Evolutionary conservation across 2,797 vertebrate species (phyloP), one percentile per base, ranked within the genome.

Genomic region (Melanotaenia boesemani): DNA sequence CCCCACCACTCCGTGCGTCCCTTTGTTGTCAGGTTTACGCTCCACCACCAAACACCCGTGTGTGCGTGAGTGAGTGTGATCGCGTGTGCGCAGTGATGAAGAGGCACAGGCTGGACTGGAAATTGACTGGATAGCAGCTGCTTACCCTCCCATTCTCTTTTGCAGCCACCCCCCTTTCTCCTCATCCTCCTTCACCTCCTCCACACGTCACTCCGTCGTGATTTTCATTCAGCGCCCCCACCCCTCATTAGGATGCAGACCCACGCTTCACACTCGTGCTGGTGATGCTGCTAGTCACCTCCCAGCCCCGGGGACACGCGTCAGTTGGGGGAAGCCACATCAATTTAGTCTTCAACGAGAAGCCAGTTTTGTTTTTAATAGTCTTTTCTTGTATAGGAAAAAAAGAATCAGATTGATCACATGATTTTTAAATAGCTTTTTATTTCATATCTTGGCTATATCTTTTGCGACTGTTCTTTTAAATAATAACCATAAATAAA

Each of bases 221-320:
- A 95, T 93, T 96, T 91, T 90, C 95, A 95, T 93, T 87, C 89
- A 94, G 93, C 90, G 82, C 85, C 88, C 91, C 93, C 92, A 84
- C 88, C 87, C 81, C 74, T 92, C 91, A 93, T 95, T 92, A 92
- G 88, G 88, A 96, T 94, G 95, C 95, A 88, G 92, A 91, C 91
- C 92, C 94, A 90, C 94, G 77, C 84, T 59, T 85, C 78, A 91
- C 82, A 81, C 90, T 58, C 83, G 85, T 88, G 89, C 85, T 61
- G 34, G 78, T 58, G 77, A 28, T 60, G 77, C 79, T 75, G 77
- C 81, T 64, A 72, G 78, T 82, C 63, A 50, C 59, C 65, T 30
- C 60, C 30, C 32, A 67, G 4, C 46, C 62, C 50, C 2, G 18
- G 59, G 55, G 58, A 74, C 79, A 82, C n/a, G 73, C 6, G 56